Percentiles rank a stretch among this genome's conserved stretches.
Conservation (phyloP, 2,888 invertebrate species). For the Lithophane ornitopus region DNA sequence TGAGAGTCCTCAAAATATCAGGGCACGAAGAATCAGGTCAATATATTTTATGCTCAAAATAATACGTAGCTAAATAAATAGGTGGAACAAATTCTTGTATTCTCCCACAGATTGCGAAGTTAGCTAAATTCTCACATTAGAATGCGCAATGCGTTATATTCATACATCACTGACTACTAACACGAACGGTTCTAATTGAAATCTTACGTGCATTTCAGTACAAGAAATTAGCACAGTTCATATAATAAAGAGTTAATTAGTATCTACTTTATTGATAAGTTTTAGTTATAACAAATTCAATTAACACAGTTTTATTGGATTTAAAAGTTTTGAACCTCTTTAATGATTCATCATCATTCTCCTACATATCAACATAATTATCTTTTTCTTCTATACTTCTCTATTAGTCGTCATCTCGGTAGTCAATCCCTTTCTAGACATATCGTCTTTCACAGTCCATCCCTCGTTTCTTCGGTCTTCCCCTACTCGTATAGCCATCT, state of each 20-base stretch:
- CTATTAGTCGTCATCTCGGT: too few relatives aligned
- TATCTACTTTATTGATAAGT: not conserved
- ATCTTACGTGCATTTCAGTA: constrained; percentile 32
- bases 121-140: constrained; percentile 45
- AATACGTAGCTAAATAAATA: constrained; percentile 43
- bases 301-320: constrained; percentile 13
- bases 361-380: too few relatives aligned
- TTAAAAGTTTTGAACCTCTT: not conserved
- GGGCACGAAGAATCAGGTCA: constrained; percentile 18
- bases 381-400: too few relatives aligned
- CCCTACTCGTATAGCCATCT: too few relatives aligned
- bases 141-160: constrained; percentile 39
- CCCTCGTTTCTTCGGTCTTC: too few relatives aligned
- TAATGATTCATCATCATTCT: not conserved
- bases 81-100: constrained; percentile 36
- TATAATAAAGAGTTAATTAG: constrained; percentile 16
- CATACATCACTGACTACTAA: constrained; percentile 42
- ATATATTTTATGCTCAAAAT: constrained; percentile 45
- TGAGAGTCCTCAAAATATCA: constrained; percentile 37
- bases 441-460: too few relatives aligned
- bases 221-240: constrained; percentile 10
- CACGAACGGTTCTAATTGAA: constrained; percentile 32
- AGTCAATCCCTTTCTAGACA: too few relatives aligned
- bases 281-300: constrained; percentile 1
- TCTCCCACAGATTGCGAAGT: constrained; percentile 39